These are phyloP conservation scores for Eriocheir sinensis DNA, from an alignment of 1,140 invertebrate genomes.

Conservation along the genomic window DNA sequence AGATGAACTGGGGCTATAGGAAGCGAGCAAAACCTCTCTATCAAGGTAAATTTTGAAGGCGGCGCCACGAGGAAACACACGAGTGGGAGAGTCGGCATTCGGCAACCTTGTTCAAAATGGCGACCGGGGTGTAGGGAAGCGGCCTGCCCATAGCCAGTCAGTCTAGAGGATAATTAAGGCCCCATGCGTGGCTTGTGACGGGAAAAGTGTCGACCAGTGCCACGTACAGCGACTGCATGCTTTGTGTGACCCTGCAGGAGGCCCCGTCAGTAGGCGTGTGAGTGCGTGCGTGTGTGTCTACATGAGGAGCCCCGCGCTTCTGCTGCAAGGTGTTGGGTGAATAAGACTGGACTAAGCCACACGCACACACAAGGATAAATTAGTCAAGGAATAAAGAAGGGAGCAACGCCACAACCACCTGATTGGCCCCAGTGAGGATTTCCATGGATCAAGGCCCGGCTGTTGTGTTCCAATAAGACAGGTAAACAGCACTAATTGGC, in stretches of 20 bases:
- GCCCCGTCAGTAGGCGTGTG: background rate
- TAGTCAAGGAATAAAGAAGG: constrained; percentile 6
- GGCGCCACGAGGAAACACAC: background rate
- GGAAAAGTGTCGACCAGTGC: background rate
- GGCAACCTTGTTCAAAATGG: no score
- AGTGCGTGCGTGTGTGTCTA: background rate
- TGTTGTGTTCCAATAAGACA: background rate
- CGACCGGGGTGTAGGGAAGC: no score
- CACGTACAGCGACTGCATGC: background rate
- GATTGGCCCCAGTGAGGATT: background rate
- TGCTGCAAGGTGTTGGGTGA: no score
- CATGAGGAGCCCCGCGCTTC: no score
- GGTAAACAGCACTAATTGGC: background rate
- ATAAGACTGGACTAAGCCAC: background rate
- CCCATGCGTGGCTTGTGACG: no score
- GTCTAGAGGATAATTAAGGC: no score
- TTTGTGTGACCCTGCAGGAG: background rate
- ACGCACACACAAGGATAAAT: background rate
- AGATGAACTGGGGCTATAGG: no score
- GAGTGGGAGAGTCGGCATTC: background rate
- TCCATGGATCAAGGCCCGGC: background rate
- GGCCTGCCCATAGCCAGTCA: no score
- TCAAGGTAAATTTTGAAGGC: background rate
- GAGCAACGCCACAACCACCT: background rate
- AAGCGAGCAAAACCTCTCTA: no score